phyloP scores from a whole-genome alignment of 2,797 vertebrate species.

The Prionace glauca region DNA sequence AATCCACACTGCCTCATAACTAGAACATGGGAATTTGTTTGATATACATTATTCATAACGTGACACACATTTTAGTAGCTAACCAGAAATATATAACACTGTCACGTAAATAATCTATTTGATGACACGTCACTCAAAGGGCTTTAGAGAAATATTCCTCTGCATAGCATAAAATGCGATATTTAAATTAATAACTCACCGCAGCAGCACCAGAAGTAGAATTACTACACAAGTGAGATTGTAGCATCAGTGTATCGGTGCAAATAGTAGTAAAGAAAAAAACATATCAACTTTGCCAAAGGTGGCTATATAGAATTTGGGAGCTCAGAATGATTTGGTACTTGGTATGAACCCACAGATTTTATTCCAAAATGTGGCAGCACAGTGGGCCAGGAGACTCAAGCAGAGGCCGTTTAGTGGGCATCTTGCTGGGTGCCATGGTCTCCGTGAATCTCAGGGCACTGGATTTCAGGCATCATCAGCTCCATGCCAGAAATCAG shows the following conservation, averaged over 20 bases:
- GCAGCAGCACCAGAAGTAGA: background rate
- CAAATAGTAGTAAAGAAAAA: background rate
- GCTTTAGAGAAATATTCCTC: background rate
- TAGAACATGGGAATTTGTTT: constrained; percentile 30
- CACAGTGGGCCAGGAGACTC: no score
- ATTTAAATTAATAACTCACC: background rate
- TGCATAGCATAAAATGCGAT: background rate
- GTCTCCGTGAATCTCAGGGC: no score
- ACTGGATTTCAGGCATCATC: no score
- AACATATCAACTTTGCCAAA: background rate
- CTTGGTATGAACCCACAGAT: background rate
- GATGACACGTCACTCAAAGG: background rate
- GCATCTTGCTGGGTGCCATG: no score
- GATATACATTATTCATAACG: constrained; percentile 26
- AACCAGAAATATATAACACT: background rate
- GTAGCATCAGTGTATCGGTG: background rate
- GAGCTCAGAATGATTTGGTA: background rate
- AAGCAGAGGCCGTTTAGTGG: no score
- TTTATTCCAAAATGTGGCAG: no score
- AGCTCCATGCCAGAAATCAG: no score
- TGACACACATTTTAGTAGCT: background rate
- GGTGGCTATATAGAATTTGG: background rate
- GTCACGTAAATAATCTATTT: constrained; percentile 23
- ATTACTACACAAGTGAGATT: background rate
- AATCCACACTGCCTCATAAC: background rate